Percentiles rank a stretch among this genome's conserved stretches.
phyloP scores from a whole-genome alignment of 2,888 invertebrate species.

The Liopterus haemorrhoidalis region DNA sequence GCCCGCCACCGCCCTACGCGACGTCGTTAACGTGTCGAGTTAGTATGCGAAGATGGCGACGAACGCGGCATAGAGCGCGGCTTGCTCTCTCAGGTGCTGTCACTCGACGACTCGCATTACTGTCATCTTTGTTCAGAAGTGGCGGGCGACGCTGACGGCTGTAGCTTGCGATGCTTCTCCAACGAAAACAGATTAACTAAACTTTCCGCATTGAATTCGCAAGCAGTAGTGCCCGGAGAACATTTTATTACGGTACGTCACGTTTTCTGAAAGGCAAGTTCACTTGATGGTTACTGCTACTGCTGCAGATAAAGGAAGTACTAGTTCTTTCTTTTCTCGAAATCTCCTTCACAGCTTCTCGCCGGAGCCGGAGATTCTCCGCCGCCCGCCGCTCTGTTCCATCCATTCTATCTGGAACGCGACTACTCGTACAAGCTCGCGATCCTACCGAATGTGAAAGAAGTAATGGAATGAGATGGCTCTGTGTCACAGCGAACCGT shows the following conservation, averaged over 20 bases:
- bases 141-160: too few species aligned
- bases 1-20: too few species aligned
- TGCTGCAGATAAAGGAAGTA: conserved; percentile 6
- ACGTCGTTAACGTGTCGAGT: too few species aligned
- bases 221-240: conserved; percentile 17
- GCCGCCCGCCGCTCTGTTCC: not conserved
- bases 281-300: conserved; percentile 13
- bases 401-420: too few species aligned
- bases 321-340: not conserved
- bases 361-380: not conserved
- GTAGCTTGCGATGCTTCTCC: too few species aligned
- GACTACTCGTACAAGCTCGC: too few species aligned
- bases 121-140: conserved; percentile 15
- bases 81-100: conserved; percentile 11
- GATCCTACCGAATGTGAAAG: too few species aligned
- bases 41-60: conserved; percentile 4
- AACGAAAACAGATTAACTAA: conserved; percentile 23
- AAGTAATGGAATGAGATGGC: too few species aligned
- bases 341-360: not conserved
- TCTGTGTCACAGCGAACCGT: too few species aligned
- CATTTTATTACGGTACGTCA: conserved; percentile 12
- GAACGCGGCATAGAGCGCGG: not conserved
- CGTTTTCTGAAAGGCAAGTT: conserved; percentile 7
- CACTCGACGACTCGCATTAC: conserved; percentile 19
- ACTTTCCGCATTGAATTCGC: conserved; percentile 21